Conservation (phyloP, 2,113 vertebrate species). For the Mastomys coucha region DNA sequence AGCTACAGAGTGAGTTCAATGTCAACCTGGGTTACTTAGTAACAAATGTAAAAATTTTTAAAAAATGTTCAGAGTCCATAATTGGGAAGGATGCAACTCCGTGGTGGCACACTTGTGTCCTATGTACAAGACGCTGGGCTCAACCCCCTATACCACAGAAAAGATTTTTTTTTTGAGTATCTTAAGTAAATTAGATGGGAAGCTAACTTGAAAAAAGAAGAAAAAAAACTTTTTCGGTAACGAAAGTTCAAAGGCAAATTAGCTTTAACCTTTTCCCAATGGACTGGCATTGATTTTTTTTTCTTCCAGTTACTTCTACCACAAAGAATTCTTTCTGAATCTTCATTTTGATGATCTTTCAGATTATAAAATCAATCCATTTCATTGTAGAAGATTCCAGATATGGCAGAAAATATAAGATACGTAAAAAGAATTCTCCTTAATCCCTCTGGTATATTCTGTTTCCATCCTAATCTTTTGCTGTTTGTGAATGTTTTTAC, state of each 20-base stretch:
- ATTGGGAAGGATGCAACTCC: not conserved
- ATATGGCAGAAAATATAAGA: constrained; percentile 45
- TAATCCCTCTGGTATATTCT: not conserved
- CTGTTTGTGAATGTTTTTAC: not conserved
- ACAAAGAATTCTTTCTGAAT: constrained; percentile 36
- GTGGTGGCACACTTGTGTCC: not conserved
- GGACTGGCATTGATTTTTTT: constrained; percentile 11
- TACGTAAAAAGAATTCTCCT: constrained; percentile 48
- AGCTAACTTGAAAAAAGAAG: not conserved
- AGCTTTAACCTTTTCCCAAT: constrained; percentile 48
- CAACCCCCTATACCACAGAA: not conserved
- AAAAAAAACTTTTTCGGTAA: constrained; percentile 1
- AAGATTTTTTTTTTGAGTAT: not conserved
- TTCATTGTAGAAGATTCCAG: constrained; percentile 22
- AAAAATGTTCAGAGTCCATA: not conserved
- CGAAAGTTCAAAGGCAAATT: constrained; percentile 47
- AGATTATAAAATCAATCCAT: constrained; percentile 26
- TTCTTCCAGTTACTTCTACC: constrained; percentile 47
- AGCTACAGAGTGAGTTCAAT: not conserved
- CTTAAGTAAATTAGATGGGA: constrained; percentile 47
- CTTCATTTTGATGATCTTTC: constrained; percentile 46
- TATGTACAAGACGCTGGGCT: not conserved
- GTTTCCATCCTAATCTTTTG: constrained; percentile 25
- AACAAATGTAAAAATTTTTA: not conserved
- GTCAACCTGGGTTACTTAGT: not conserved